Percentiles rank a stretch among this genome's conserved stretches.
Conservation (phyloP, 2,113 vertebrate genomes). For the Bufo bufo region DNA sequence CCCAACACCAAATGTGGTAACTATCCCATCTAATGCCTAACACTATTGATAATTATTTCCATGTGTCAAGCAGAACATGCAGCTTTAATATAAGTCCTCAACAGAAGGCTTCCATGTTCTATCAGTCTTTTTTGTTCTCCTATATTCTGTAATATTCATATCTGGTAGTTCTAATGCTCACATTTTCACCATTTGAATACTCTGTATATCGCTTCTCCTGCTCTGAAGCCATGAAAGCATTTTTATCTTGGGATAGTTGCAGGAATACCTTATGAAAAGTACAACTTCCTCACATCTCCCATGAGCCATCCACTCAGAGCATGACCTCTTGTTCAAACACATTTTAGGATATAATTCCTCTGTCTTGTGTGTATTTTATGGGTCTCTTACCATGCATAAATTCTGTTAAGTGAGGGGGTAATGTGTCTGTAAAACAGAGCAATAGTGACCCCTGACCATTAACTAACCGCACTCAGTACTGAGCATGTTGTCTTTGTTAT, state of each 20-base stretch:
- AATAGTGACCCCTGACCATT: constrained; percentile 43
- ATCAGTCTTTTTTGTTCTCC: neutral
- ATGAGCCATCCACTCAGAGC: constrained; percentile 29
- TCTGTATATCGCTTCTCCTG: neutral
- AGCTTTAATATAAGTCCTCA: neutral
- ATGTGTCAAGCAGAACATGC: neutral
- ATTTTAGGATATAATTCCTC: constrained; percentile 46
- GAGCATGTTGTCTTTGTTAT: constrained; percentile 38
- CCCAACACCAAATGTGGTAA: neutral
- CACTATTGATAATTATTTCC: constrained; percentile 6
- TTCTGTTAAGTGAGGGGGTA: constrained; percentile 38
- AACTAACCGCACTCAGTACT: constrained; percentile 40
- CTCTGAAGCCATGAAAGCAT: neutral
- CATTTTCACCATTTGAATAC: neutral
- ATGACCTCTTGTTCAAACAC: constrained; percentile 47
- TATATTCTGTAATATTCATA: neutral
- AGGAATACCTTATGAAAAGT: constrained; percentile 42
- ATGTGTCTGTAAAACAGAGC: constrained; percentile 39
- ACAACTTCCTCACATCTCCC: constrained; percentile 41
- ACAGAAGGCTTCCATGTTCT: neutral
- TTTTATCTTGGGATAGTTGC: constrained; percentile 6
- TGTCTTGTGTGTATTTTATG: constrained; percentile 44
- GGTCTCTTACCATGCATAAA: constrained; percentile 46
- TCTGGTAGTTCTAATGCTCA: neutral
- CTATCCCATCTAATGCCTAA: constrained; percentile 5